Percentiles rank a stretch among this genome's conserved stretches.
Evolutionary conservation across 2,797 vertebrate genomes (phyloP).

Genomic region (Scyliorhinus canicula): DNA sequence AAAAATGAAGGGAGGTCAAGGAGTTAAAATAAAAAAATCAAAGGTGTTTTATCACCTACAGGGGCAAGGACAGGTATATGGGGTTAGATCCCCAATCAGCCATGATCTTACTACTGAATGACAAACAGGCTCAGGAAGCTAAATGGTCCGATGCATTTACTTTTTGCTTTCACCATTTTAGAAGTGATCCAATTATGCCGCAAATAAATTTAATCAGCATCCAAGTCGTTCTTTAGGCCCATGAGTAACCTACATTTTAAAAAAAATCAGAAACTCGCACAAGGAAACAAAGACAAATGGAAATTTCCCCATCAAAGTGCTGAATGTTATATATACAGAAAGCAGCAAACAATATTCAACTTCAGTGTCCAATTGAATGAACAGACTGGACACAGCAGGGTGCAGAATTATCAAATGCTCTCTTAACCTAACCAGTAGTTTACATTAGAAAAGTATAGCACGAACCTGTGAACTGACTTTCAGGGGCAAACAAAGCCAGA

Average conservation of each 20-base stretch:
- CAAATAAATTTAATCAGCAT: not conserved
- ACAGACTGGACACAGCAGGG: not conserved
- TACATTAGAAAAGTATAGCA: not conserved
- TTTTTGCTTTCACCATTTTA: not conserved
- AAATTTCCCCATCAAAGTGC: not conserved
- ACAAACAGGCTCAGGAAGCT: not conserved
- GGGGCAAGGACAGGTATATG: not conserved
- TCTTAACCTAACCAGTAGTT: not conserved
- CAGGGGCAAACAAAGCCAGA: conserved; percentile 73
- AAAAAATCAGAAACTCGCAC: not conserved
- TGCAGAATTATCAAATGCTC: not conserved
- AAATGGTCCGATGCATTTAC: not conserved
- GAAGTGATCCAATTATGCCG: not conserved
- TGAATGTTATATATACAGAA: not conserved
- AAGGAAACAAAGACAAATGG: not conserved
- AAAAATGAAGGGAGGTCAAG: not conserved
- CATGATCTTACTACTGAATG: not conserved
- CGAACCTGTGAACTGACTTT: conserved; percentile 63
- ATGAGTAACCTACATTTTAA: not conserved
- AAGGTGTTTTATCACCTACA: not conserved
- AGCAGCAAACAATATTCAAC: not conserved
- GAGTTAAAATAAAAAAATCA: not conserved
- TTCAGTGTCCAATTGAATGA: not conserved
- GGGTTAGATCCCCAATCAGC: not conserved
- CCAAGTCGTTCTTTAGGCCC: not conserved